Evolutionary conservation across 2,888 invertebrate genomes (phyloP), one percentile per base, ranked within the genome.

Genomic region (Campopleginae sp.): DNA sequence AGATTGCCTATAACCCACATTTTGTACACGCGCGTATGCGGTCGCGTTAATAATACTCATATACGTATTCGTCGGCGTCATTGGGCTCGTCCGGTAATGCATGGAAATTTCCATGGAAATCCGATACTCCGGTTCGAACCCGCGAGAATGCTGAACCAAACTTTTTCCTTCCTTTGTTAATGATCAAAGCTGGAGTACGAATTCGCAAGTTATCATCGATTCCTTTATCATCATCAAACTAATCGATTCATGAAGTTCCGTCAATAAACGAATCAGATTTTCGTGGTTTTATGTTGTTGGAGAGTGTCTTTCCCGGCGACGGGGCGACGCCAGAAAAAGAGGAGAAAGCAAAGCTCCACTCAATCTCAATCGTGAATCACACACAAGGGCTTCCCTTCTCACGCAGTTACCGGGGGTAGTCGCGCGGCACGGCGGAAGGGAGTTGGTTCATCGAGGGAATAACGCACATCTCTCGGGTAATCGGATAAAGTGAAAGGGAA

Each of bases 401-500:
- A 65, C 51, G 51, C 38, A 48, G 14, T 61, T 68, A 51, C 58
- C 48, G 63, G 51, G 58, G 58, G 58, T 58, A 58, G 58, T 58
- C 1, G 19, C 5, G n/a, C n/a, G 23, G 58, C 10, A 27, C 23
- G 27, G 46, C 12, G 63, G 48, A 51, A 33, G 65, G 3, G 31
- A 31, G 48, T 19, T 19, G 38, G 19, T 5, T 38, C 65, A 74
- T 48, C 80, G 74, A 58, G 72, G 27, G 66, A 44, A n/a, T n/a
- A n/a, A 44, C 51, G 38, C 79, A 71, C 75, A 65, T 65, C 70
- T 66, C 68, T 66, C 66, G 27, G 66, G 79, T 82, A 85, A 85
- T 82, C 85, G 82, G 82, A 85, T 85, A 76, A 85, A 85, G 77
- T 76, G 81, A 85, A 81, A 68, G 84, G 81, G 80, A 82, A 85